Evolutionary conservation across 1,140 invertebrate species (phyloP).

Genomic region (Paramacrobiotus metropolitanus): DNA sequence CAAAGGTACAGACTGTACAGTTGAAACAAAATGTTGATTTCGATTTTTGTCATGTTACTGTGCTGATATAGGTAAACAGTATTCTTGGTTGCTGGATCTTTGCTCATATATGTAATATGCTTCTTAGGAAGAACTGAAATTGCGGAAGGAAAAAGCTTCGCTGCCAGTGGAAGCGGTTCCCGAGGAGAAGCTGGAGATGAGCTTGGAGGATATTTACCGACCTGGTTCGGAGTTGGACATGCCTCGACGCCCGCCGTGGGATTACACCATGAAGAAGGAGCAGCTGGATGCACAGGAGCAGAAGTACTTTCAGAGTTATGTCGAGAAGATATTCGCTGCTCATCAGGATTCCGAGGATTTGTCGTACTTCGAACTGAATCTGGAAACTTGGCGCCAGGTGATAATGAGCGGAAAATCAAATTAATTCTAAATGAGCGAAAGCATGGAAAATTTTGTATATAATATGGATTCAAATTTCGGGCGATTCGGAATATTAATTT

Average conservation of each 20-base stretch:
- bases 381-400: constrained; percentile 72
- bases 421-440: too few species aligned
- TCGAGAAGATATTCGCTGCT: constrained; percentile 29
- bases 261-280: constrained; percentile 20
- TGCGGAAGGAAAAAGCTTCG: constrained; percentile 18
- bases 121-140: constrained; percentile 21
- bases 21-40: too few species aligned
- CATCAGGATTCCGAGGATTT: constrained; percentile 24
- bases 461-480: too few species aligned
- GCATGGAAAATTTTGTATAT: too few species aligned
- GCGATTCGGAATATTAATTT: too few species aligned
- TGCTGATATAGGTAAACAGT: neutral
- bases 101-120: too few species aligned
- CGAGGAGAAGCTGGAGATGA: constrained; percentile 20
- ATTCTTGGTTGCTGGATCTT: too few species aligned
- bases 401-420: too few species aligned
- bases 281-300: constrained; percentile 22
- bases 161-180: constrained; percentile 15
- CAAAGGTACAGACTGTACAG: constrained; percentile 13
- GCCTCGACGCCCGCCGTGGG: constrained; percentile 26
- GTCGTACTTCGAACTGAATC: constrained; percentile 61
- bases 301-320: constrained; percentile 30
- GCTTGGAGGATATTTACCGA: constrained; percentile 20
- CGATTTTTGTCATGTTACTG: neutral
- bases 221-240: constrained; percentile 22